phyloP scores from a whole-genome alignment of 2,797 vertebrate genomes.

The Vipera ursinii region DNA sequence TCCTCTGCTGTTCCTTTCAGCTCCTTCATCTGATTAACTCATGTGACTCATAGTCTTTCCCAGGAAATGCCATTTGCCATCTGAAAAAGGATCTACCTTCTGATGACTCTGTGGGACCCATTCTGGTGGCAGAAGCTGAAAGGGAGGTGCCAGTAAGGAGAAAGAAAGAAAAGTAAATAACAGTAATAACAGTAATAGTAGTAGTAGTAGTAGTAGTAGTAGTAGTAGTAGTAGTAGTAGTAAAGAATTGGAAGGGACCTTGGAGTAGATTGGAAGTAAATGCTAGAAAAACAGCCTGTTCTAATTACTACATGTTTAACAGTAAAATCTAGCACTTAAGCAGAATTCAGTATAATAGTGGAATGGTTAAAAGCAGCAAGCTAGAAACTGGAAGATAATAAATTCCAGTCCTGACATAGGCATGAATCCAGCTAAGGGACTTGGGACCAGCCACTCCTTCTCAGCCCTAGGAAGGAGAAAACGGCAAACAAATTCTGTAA shows the following conservation, averaged over 20 bases:
- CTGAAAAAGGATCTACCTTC: slow-evolving; percentile 28
- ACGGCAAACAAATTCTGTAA: background rate
- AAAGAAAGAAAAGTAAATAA: background rate
- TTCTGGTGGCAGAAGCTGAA: background rate
- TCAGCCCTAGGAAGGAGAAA: background rate
- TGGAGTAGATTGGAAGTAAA: background rate
- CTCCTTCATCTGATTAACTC: slow-evolving; percentile 74
- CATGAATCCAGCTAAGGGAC: background rate
- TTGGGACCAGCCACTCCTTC: background rate
- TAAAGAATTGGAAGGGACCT: too few species aligned
- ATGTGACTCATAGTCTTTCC: slow-evolving; percentile 68
- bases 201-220: too few species aligned
- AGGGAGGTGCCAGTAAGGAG: background rate
- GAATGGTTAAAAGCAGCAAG: background rate
- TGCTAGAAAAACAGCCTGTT: background rate
- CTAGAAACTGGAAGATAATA: background rate
- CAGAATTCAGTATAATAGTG: background rate
- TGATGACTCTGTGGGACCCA: slow-evolving; percentile 29
- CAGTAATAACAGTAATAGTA: too few species aligned
- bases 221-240: too few species aligned
- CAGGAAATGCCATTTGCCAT: slow-evolving; percentile 50
- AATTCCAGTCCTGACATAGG: background rate
- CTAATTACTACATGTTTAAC: background rate
- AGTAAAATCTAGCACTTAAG: background rate
- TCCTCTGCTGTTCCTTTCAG: slow-evolving; percentile 64